Conservation (phyloP, 1,140 invertebrate genomes). For the Pseudomyrmex concolor region DNA sequence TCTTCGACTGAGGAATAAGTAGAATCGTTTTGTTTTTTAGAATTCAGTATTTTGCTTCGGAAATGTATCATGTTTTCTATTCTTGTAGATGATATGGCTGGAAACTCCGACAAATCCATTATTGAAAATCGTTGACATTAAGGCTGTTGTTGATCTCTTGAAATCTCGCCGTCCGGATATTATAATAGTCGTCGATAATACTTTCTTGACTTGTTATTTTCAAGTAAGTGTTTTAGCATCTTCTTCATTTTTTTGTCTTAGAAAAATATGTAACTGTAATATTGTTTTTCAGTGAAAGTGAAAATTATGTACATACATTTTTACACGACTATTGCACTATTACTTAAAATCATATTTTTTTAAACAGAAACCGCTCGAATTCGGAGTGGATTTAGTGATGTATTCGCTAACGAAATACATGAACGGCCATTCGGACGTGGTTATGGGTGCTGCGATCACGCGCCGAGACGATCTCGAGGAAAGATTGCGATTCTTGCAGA, state of each 20-base stretch:
- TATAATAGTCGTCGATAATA: slow-evolving; percentile 97
- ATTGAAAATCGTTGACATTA: slow-evolving; percentile 96
- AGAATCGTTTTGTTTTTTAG: neutral
- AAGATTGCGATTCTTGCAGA: slow-evolving; percentile 94
- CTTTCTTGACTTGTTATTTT: slow-evolving; percentile 98
- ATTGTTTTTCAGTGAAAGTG: neutral
- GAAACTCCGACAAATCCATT: slow-evolving; percentile 99
- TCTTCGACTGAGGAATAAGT: slow-evolving; percentile 40
- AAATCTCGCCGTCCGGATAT: slow-evolving; percentile 88
- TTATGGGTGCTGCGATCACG: slow-evolving; percentile 96
- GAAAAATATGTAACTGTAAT: neutral
- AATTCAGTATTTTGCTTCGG: neutral
- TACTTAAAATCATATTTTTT: slow-evolving; percentile 28
- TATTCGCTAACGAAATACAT: slow-evolving; percentile 99
- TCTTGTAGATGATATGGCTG: slow-evolving; percentile 95
- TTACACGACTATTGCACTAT: too few relatives aligned
- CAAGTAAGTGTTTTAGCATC: slow-evolving; percentile 86
- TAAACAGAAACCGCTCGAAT: slow-evolving; percentile 91
- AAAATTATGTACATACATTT: neutral
- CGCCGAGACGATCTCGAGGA: slow-evolving; percentile 90
- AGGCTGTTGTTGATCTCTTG: slow-evolving; percentile 88
- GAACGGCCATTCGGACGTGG: slow-evolving; percentile 98
- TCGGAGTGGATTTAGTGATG: slow-evolving; percentile 96
- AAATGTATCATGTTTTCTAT: neutral
- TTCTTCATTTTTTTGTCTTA: slow-evolving; percentile 16